Evolutionary conservation across 1,140 invertebrate species (phyloP), one percentile per base, ranked within the genome.

Genomic region (Drosophila subobscura): DNA sequence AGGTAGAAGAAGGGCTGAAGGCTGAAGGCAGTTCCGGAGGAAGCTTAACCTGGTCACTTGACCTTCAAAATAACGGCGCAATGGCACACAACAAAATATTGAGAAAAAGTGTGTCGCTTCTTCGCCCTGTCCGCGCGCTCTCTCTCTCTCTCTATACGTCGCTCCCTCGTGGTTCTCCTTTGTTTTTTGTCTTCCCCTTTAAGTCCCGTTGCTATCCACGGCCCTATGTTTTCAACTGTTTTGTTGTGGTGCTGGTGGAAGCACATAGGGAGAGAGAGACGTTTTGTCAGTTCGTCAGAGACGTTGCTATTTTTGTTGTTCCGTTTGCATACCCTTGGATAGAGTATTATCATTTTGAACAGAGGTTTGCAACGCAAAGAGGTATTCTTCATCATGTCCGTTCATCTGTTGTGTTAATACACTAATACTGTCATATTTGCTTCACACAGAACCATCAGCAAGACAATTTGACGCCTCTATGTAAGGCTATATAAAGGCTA

Each of bases 61-160:
- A 84, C 79, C 79, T 83, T 83, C 79, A 83, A 84, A 84, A 84
- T 84, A 84, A 84, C 79, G 64, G 75, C 74, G 71, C 79, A 75
- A 74, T 79, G 58, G 58, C 79, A 59, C 64, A 74, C 53, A 61
- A 63, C 54, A 22, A 56, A 64, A 65, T 55, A 64, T 68, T 68
- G 51, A 65, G 61, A 49, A 76, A 74, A 74, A 73, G 71, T 74
- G 71, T 74, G 71, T 74, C 71, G 71, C 71, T 51, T 37, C 10
- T 12, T 37, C 10, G 33, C 10, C 33, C 33, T 12, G 33, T 4
- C 33, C 33, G 4, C 7, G 2, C 10, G 10, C 29, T 7, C 29
- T 33, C 29, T 10, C 29, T 8, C 29, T 6, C 33, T 12, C 33
- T 10, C 7, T 64, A 64, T 59, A 54, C 16, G 16, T 75, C 60